Evolutionary conservation across 2,888 invertebrate species (phyloP).

Genomic region (Lumbricus terrestris): DNA sequence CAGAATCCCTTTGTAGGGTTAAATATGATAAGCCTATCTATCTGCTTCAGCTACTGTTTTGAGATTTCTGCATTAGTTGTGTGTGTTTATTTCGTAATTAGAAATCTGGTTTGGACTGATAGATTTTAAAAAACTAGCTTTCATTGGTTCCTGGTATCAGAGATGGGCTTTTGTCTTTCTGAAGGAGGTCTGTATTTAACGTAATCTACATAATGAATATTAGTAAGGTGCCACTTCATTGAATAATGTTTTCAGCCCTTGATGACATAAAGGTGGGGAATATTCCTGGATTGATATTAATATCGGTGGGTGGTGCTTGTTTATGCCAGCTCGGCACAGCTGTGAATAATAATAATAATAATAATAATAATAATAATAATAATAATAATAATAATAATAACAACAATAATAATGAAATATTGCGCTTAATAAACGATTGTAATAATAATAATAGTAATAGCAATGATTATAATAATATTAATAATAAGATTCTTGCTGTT

Average conservation of each 20-base stretch:
- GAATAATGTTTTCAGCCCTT: neutral
- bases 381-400: too few relatives aligned
- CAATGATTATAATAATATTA: too few relatives aligned
- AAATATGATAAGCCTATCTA: neutral
- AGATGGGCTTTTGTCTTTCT: neutral
- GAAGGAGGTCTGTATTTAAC: neutral
- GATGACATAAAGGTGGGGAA: neutral
- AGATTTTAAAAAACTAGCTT: neutral
- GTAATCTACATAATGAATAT: neutral
- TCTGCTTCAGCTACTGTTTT: neutral
- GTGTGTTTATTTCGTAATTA: neutral
- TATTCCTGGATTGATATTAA: too few relatives aligned
- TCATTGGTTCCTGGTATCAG: neutral
- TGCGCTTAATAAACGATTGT: too few relatives aligned
- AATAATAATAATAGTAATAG: too few relatives aligned
- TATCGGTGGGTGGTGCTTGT: too few relatives aligned
- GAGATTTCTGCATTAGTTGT: neutral
- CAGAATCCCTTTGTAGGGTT: neutral
- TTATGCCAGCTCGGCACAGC: too few relatives aligned
- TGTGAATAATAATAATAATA: too few relatives aligned
- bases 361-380: too few relatives aligned
- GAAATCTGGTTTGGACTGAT: neutral
- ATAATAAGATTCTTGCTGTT: too few relatives aligned
- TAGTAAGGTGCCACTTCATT: neutral
- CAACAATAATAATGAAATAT: too few relatives aligned